Base-by-base conservation (phyloP, 2,113 vertebrate species). In the Megaleporinus macrocephalus region DNA sequence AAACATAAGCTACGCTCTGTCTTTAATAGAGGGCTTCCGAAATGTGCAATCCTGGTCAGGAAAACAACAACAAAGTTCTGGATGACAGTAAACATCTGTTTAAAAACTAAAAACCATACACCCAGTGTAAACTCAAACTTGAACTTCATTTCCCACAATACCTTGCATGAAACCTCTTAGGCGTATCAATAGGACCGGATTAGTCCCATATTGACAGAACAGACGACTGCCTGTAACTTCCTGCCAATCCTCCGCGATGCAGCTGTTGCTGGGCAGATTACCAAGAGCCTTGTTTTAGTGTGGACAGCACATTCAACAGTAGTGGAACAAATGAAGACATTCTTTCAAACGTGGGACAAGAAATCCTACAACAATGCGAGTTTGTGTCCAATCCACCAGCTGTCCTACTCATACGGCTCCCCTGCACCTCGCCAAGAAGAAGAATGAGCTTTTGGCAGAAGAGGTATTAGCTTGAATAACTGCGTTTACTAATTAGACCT, bases 61-160 rank as follows among this genome's bases (percentile, higher is more conserved):
- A 41, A 72, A 86, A 82, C 87, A 80, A 86, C 76, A 11, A 26
- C 26, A 20, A 49, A 87, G 87, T 36, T 70, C 66, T 70, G 33
- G n/a, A 81, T 63, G 70, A 76, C 33, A 13, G 81, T 55, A 85
- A 82, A 68, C 75, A 82, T 73, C 47, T 24, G 24, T 76, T 68
- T 57, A 79, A 53, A 82, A 78, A 80, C 27, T 33, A 62, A 53
- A 85, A 78, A 74, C 73, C 62, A 88, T 87, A 90, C 91, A 91
- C 88, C 85, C 82, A 86, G 59, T 92, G 89, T 91, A 91, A 93
- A 92, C 89, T 82, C 76, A 85, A 57, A 36, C 55, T 73, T 55
- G 5, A 63, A 69, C 84, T 85, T 80, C 24, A 73, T 85, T 82
- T 85, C 79, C 85, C 83, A 85, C 22, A 26, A 84, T 70, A 26